phyloP scores from a whole-genome alignment of 2,888 invertebrate genomes.

The Punctoribates punctum region DNA sequence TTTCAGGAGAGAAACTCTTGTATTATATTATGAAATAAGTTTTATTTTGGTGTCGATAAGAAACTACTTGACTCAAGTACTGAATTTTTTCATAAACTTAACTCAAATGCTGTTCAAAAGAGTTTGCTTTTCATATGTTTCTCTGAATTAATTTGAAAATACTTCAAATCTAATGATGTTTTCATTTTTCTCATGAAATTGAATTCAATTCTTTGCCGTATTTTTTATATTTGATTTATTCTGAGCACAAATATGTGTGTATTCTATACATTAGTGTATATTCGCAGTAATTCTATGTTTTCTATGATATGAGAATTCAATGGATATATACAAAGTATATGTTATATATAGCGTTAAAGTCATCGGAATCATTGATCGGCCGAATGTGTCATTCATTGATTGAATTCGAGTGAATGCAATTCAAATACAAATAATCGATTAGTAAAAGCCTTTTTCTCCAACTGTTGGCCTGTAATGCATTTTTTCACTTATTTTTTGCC shows the following conservation, averaged over 20 bases:
- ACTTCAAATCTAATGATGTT: background rate
- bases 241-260: background rate
- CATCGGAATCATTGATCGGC: background rate
- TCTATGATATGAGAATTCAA: background rate
- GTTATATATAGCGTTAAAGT: background rate
- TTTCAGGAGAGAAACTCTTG: too few species aligned
- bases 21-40: too few species aligned
- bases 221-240: background rate
- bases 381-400: slow-evolving; percentile 21
- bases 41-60: too few species aligned
- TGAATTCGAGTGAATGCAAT: slow-evolving; percentile 23
- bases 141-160: background rate
- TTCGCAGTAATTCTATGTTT: background rate
- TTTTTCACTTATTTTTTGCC: slow-evolving; percentile 27
- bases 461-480: slow-evolving; percentile 1
- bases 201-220: background rate
- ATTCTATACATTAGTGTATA: background rate
- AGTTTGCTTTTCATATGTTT: background rate
- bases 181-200: background rate
- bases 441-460: slow-evolving; percentile 9
- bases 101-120: background rate
- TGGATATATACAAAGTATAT: too few species aligned
- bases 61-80: background rate
- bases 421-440: slow-evolving; percentile 32
- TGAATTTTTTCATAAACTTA: background rate